phyloP scores from a whole-genome alignment of 1,140 invertebrate species.

The Halesus radiatus region DNA sequence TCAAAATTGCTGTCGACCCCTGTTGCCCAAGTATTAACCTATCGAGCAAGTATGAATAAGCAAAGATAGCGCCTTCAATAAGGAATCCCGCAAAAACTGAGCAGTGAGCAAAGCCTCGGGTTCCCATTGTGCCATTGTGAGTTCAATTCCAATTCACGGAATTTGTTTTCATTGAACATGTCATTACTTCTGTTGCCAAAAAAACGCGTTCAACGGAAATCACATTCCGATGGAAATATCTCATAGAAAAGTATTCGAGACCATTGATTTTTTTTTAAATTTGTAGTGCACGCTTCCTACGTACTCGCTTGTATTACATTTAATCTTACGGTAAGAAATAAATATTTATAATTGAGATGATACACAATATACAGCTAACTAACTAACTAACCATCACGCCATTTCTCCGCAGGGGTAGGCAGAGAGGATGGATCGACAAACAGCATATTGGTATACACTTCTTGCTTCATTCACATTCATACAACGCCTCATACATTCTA shows the following conservation, averaged over 20 bases:
- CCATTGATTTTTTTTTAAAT: constrained; percentile 12
- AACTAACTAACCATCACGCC: no score
- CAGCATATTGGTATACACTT: no score
- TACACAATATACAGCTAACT: no score
- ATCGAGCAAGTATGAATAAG: constrained; percentile 16
- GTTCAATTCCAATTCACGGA: constrained; percentile 47
- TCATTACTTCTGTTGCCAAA: constrained; percentile 39
- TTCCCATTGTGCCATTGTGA: constrained; percentile 38
- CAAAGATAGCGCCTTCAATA: constrained; percentile 52
- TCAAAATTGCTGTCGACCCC: constrained; percentile 26
- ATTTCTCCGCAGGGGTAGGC: no score
- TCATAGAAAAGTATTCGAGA: constrained; percentile 48
- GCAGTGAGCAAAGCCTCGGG: constrained; percentile 41
- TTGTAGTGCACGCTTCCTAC: no score
- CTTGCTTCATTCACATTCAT: no score
- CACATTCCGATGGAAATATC: constrained; percentile 54
- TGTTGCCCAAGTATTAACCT: background rate
- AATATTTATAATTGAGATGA: no score
- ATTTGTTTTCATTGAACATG: constrained; percentile 56
- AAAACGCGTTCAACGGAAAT: constrained; percentile 53
- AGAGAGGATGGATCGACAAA: no score
- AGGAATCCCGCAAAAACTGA: constrained; percentile 47
- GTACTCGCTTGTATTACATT: no score
- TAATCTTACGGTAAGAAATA: no score
- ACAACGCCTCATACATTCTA: no score